A percentile compares a stretch with the other conserved stretches of the same genome.
Conservation (phyloP, 2,113 vertebrate species). For the Chlorodrepanis virens region DNA sequence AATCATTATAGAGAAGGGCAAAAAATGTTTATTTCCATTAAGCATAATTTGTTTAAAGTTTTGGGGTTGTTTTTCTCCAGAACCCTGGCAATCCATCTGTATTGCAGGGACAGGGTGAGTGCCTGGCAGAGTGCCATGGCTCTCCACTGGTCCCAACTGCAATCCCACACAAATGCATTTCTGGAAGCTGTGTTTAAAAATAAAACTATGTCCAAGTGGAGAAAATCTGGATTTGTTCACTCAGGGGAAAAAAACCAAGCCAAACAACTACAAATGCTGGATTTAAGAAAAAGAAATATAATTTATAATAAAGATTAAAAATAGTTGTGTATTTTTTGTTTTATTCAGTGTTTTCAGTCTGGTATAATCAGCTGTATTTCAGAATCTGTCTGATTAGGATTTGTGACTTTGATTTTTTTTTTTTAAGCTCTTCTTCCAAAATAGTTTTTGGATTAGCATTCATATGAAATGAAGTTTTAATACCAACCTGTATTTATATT, state of each 20-base stretch:
- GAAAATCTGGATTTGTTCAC: conserved; percentile 12
- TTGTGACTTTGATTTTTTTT: background rate
- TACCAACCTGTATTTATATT: background rate
- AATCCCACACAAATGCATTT: conserved; percentile 20
- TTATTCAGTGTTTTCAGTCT: background rate
- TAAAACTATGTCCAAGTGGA: conserved; percentile 22
- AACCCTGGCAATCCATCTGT: background rate
- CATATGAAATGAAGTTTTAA: conserved; percentile 24
- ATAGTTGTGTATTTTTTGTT: background rate
- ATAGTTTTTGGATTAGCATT: conserved; percentile 25
- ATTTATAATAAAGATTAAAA: conserved; percentile 13
- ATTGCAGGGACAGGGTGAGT: background rate
- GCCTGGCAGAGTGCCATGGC: background rate
- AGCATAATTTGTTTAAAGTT: conserved; percentile 49
- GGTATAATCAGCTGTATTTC: background rate
- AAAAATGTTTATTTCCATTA: conserved; percentile 50
- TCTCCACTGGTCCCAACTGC: background rate
- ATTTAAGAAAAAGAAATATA: background rate
- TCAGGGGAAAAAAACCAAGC: background rate
- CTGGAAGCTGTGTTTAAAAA: conserved; percentile 32
- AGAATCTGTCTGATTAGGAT: conserved; percentile 6
- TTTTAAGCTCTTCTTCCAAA: background rate
- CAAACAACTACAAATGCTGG: background rate
- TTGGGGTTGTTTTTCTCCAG: conserved; percentile 41
- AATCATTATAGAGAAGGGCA: background rate